A percentile compares a stretch with the other conserved stretches of the same genome.
phyloP scores from a whole-genome alignment of 2,797 vertebrate genomes.

The Moxostoma hubbsi region DNA sequence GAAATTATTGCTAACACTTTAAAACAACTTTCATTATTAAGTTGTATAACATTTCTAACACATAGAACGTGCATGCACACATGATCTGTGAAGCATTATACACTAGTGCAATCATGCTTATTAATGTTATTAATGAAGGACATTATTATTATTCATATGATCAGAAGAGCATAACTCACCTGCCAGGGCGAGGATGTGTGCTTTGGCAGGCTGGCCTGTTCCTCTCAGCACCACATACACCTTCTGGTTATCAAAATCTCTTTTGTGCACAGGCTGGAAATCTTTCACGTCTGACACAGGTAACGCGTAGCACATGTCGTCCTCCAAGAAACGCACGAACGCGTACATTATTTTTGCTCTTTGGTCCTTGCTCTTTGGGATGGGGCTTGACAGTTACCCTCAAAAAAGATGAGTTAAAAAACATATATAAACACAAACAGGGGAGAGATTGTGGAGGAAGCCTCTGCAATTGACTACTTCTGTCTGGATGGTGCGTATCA shows the following conservation, averaged over 20 bases:
- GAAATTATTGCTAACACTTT: background rate
- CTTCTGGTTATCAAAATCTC: slow-evolving; percentile 98
- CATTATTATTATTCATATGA: slow-evolving; percentile 1
- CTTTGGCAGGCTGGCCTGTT: slow-evolving; percentile 89
- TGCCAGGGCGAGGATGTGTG: slow-evolving; percentile 97
- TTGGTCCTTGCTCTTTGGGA: slow-evolving; percentile 57
- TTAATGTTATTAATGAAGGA: slow-evolving; percentile 3
- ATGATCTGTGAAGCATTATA: background rate
- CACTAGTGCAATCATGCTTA: background rate
- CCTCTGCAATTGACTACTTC: slow-evolving; percentile 88
- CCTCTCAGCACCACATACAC: slow-evolving; percentile 94
- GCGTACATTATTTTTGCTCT: slow-evolving; percentile 89
- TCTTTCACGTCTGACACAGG: slow-evolving; percentile 90
- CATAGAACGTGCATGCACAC: too few relatives aligned
- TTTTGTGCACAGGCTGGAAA: slow-evolving; percentile 91
- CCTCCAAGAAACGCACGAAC: slow-evolving; percentile 96
- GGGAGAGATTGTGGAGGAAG: slow-evolving; percentile 64
- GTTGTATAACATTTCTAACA: background rate
- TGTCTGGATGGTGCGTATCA: slow-evolving; percentile 80
- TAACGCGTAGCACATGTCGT: slow-evolving; percentile 95
- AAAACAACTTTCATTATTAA: background rate
- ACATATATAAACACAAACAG: slow-evolving; percentile 72
- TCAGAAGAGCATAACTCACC: slow-evolving; percentile 79
- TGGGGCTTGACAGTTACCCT: slow-evolving; percentile 77
- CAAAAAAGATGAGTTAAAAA: slow-evolving; percentile 71